These are phyloP conservation scores for pig (Sus scrofa) DNA, from an alignment of 2,113 vertebrate species.

Conservation along the genomic window DNA sequence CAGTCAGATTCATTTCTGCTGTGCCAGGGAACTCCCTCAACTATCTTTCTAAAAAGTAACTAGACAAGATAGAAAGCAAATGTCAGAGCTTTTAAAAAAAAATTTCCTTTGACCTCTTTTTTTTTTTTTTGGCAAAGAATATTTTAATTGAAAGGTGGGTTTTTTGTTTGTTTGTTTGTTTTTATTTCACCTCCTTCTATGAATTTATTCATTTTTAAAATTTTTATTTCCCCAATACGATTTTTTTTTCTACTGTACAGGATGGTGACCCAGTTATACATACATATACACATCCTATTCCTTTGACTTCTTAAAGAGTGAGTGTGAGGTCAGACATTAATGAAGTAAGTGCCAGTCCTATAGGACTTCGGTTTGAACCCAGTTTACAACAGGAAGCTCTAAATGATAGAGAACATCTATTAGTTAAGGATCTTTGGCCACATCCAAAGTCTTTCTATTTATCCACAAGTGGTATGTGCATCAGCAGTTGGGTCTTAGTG, in stretches of 20 bases:
- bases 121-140: no score
- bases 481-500: neutral
- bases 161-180: no score
- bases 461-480: neutral
- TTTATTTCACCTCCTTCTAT: no score
- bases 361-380: neutral
- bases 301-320: slow-evolving; percentile 34
- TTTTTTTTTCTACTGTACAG: no score
- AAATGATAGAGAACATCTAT: slow-evolving; percentile 26
- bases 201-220: no score
- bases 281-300: no score
- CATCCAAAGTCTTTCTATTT: neutral
- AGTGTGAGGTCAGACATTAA: slow-evolving; percentile 4
- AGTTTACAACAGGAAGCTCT: neutral
- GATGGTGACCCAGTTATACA: no score
- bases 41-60: neutral
- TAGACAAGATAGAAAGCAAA: neutral
- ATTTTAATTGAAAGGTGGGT: no score
- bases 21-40: neutral
- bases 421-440: slow-evolving; percentile 18
- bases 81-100: slow-evolving; percentile 34
- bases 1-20: no score
- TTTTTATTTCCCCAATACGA: no score
- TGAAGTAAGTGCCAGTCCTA: neutral
- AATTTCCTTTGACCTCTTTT: slow-evolving; percentile 7